Base-by-base conservation (phyloP, 2,113 vertebrate species). In the Pseudolaguvia tuberculata region DNA sequence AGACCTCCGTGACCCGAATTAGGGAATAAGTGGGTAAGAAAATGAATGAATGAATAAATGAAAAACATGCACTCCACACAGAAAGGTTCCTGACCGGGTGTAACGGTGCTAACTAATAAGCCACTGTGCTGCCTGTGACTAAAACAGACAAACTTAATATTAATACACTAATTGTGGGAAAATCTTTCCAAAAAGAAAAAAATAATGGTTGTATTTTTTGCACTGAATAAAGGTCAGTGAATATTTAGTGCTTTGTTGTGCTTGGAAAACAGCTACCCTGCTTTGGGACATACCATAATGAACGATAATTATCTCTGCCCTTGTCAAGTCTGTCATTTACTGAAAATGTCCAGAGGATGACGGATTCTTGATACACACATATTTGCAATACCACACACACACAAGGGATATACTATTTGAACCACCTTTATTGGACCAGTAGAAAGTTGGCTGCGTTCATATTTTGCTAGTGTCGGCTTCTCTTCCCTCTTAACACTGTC, bases 361-460 rank as follows among this genome's bases (percentile, higher is more conserved):
- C 51, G 59, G 45, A 66, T 77, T 31, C 10, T 39, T 77, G 75
- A 65, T 66, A 25, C 51, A 39, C 51, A 57, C 42, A 48, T 59
- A 65, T 15, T n/a, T 51, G 62, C 50, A 48, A 50, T 61, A 51
- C 39, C 35, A 35, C 29, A 52, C 35, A 78, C 20, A n/a, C 35
- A 70, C 62, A 83, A 83, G 76, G 47, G 63, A 58, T 18, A 27
- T 12, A 51, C 20, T 70, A 72, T 81, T 77, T 78, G 73, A 59
- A 80, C 56, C 10, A 45, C 18, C 35, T 57, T 76, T 77, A 78
- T 70, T 29, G 55, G 70, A 80, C 50, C 21, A 45, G 63, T 45
- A 81, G 58, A 17, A 56, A 83, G 80, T 85, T 84, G 83, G 79
- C 61, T 51, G 65, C 75, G 78, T 21, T 85, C 78, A 76, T 83